Conservation (phyloP, 2,113 vertebrate genomes). For the Ailuropoda melanoleuca region DNA sequence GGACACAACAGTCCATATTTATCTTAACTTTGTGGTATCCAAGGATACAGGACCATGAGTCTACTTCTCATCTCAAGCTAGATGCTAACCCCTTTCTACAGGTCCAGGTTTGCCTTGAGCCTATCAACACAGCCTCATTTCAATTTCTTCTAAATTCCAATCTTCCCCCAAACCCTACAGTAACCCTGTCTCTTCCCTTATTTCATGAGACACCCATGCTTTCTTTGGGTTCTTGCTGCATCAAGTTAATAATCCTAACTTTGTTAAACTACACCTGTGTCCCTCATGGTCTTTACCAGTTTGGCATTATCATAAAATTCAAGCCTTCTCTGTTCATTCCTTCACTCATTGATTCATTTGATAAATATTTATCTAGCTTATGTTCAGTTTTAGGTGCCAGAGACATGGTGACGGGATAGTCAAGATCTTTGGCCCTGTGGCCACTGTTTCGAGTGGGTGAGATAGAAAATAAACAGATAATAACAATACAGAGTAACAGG, state of each 20-base stretch:
- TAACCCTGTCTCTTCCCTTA: neutral
- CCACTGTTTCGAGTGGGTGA: neutral
- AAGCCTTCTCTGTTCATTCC: neutral
- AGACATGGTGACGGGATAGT: neutral
- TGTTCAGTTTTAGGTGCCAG: neutral
- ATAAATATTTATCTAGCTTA: neutral
- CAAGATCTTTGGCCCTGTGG: neutral
- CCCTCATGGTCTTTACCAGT: neutral
- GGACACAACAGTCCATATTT: neutral
- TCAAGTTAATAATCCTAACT: neutral
- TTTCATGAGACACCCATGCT: neutral
- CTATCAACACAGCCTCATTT: neutral
- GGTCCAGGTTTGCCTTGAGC: neutral
- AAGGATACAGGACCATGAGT: neutral
- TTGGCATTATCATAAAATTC: neutral
- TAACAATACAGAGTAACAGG: neutral
- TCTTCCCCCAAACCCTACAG: neutral
- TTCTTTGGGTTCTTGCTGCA: neutral
- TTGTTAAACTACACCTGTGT: neutral
- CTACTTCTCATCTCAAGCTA: neutral
- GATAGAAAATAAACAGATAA: neutral
- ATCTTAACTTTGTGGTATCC: slow-evolving; percentile 8
- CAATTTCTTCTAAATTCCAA: neutral
- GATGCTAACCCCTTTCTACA: neutral
- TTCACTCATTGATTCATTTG: neutral